Conservation (phyloP, 2,113 vertebrate species). For the Upupa epops region DNA sequence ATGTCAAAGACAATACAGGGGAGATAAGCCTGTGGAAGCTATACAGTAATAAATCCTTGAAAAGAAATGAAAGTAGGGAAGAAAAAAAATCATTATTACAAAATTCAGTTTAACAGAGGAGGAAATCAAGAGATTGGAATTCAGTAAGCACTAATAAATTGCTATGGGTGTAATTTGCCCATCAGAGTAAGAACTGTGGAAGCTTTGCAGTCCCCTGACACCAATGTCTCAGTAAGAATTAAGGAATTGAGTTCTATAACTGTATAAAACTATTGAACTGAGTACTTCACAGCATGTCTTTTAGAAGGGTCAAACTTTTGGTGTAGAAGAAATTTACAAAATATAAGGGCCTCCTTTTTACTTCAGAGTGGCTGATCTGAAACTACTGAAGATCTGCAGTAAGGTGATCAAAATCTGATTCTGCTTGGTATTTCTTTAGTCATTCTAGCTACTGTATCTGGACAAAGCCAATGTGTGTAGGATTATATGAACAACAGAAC, state of each 20-base stretch:
- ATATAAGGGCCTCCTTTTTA: background rate
- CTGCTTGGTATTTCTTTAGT: background rate
- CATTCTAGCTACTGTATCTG: background rate
- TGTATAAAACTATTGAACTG: background rate
- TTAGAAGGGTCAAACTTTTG: background rate
- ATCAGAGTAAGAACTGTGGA: background rate
- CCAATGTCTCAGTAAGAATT: background rate
- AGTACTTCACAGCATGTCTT: background rate
- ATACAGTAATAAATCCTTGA: background rate
- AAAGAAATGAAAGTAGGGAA: constrained; percentile 1
- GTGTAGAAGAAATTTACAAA: background rate
- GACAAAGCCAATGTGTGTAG: rapidly evolving
- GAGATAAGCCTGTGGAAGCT: constrained; percentile 37
- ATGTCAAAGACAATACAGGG: constrained; percentile 20
- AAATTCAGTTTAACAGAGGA: constrained; percentile 27
- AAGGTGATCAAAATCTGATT: background rate
- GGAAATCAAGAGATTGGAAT: constrained; percentile 1
- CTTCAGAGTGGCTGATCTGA: background rate
- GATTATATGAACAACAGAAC: background rate
- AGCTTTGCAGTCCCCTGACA: background rate
- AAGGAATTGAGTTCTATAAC: background rate
- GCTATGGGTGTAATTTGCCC: background rate
- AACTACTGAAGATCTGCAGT: background rate
- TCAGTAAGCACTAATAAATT: constrained; percentile 27
- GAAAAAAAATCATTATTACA: background rate